phyloP scores from a whole-genome alignment of 2,797 vertebrate species.

The Coranthus polyacanthus region DNA sequence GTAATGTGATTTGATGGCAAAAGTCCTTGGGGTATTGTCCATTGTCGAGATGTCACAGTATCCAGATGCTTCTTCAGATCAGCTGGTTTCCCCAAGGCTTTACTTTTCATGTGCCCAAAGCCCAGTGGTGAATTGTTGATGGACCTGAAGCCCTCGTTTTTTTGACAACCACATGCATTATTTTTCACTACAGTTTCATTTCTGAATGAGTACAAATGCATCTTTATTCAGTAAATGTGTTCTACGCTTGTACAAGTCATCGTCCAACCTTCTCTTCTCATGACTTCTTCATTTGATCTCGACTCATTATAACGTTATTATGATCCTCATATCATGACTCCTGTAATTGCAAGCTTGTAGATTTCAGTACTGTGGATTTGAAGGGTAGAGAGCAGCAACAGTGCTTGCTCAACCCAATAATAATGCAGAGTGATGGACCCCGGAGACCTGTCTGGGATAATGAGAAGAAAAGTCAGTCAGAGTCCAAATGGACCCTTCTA shows the following conservation, averaged over 20 bases:
- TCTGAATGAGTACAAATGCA: no score
- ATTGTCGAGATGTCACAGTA: conserved; percentile 55
- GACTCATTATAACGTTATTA: not conserved
- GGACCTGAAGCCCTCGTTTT: conserved; percentile 3
- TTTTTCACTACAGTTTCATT: conserved; percentile 3
- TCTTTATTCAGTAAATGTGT: no score
- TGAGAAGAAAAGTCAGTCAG: conserved; percentile 54
- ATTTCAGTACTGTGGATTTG: conserved; percentile 13
- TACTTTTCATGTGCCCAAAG: conserved; percentile 44
- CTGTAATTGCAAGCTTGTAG: conserved; percentile 14
- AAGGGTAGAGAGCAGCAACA: not conserved
- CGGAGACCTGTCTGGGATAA: conserved; percentile 43
- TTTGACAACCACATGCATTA: not conserved
- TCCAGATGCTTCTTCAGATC: conserved; percentile 60
- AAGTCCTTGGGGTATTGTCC: conserved; percentile 55
- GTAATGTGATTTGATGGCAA: conserved; percentile 55
- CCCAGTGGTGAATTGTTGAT: conserved; percentile 22
- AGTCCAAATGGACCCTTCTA: conserved; percentile 43
- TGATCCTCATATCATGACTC: conserved; percentile 12
- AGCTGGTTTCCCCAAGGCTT: conserved; percentile 49
- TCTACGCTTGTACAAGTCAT: no score
- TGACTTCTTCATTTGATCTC: not conserved
- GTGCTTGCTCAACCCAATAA: conserved; percentile 33
- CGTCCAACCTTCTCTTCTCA: conserved; percentile 9
- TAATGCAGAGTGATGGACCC: conserved; percentile 50